Conservation (phyloP, 2,113 vertebrate species). For the Semnornis frantzii region DNA sequence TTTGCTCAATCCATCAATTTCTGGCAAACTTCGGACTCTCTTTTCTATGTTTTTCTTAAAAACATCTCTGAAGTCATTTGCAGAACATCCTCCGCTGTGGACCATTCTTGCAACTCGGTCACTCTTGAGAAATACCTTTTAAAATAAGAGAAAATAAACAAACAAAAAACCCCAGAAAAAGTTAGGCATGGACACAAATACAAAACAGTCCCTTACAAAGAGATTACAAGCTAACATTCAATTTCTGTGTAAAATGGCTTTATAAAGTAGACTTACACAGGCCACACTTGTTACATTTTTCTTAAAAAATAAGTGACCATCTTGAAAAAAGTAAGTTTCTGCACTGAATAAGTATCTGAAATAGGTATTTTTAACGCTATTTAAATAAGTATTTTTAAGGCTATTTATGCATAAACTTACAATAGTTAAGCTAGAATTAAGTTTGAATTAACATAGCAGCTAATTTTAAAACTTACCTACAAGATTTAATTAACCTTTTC, state of each 20-base stretch:
- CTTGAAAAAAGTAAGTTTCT: neutral
- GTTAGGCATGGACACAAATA: neutral
- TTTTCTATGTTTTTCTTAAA: conserved; percentile 99
- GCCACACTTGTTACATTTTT: neutral
- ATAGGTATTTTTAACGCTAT: neutral
- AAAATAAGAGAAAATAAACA: neutral
- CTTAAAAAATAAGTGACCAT: neutral
- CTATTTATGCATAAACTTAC: neutral
- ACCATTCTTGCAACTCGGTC: conserved; percentile 96
- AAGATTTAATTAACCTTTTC: neutral
- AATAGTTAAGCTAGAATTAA: neutral
- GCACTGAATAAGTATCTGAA: neutral
- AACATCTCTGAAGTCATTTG: conserved; percentile 93
- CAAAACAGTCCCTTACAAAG: neutral
- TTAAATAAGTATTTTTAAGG: neutral
- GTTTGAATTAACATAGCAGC: neutral
- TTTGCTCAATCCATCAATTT: conserved; percentile 97
- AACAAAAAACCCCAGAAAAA: neutral
- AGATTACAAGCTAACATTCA: neutral
- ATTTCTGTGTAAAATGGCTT: neutral
- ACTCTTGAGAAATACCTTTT: conserved; percentile 94
- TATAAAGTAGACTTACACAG: neutral
- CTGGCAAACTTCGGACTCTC: conserved; percentile 92
- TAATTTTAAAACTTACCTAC: neutral
- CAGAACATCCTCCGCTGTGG: conserved; percentile 92